Conservation (phyloP, 2,888 invertebrate species). For the Carcina quercana region DNA sequence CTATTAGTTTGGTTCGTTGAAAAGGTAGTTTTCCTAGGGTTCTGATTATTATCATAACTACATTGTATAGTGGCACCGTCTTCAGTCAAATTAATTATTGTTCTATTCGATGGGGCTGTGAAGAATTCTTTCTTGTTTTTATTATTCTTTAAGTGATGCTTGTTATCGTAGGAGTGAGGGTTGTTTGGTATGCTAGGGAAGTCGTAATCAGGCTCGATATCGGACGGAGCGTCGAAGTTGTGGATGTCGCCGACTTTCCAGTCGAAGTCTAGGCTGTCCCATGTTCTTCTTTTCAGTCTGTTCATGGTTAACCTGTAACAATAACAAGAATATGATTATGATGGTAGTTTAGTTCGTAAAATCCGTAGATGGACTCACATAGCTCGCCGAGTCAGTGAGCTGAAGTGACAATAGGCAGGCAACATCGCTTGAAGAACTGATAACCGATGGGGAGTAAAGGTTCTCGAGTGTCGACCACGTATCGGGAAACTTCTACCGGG, state of each 20-base stretch:
- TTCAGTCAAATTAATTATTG: constrained; percentile 82
- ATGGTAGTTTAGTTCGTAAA: no score
- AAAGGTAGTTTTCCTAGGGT: constrained; percentile 54
- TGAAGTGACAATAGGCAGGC: no score
- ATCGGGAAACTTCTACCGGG: no score
- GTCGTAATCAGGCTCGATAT: constrained; percentile 66
- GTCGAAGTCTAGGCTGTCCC: constrained; percentile 76
- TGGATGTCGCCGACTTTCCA: constrained; percentile 68
- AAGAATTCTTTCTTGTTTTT: constrained; percentile 48
- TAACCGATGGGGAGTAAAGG: no score
- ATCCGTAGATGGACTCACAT: no score
- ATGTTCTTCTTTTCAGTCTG: constrained; percentile 66
- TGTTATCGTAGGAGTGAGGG: constrained; percentile 59
- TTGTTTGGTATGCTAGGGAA: constrained; percentile 66
- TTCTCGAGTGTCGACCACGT: no score
- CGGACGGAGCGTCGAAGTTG: constrained; percentile 65
- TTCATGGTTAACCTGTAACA: constrained; percentile 56
- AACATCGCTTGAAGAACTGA: no score
- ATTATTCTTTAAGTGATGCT: constrained; percentile 38
- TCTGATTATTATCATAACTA: constrained; percentile 65
- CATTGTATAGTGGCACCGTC: constrained; percentile 82
- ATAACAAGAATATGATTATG: constrained; percentile 1
- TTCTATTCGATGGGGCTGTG: constrained; percentile 75
- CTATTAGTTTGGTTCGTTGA: constrained; percentile 41
- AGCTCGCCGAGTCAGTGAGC: no score